phyloP scores from a whole-genome alignment of 1,140 invertebrate genomes.

The Drosophila asahinai region DNA sequence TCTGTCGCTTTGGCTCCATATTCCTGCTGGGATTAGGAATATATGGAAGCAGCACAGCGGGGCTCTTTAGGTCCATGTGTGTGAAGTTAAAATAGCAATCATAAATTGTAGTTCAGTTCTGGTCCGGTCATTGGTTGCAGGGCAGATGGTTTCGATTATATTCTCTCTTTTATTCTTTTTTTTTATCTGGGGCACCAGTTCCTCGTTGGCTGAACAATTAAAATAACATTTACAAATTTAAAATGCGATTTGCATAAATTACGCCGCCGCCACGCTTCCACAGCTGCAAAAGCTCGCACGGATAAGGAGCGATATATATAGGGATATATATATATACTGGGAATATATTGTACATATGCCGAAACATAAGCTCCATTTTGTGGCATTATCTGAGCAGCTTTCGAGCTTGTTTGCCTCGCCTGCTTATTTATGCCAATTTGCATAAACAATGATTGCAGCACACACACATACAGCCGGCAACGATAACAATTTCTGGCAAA shows the following conservation, averaged over 20 bases:
- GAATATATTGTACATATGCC: conserved; percentile 8
- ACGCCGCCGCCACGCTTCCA: not conserved
- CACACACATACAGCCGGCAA: conserved; percentile 13
- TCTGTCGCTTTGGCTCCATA: conserved; percentile 33
- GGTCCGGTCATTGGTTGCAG: conserved; percentile 24
- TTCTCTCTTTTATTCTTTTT: conserved; percentile 7
- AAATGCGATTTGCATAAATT: conserved; percentile 70
- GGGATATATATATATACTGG: not conserved
- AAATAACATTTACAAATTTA: conserved; percentile 69
- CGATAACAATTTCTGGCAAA: conserved; percentile 50
- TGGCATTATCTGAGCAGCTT: conserved; percentile 65
- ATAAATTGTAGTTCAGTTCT: conserved; percentile 47
- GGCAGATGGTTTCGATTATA: conserved; percentile 23
- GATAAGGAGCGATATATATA: not conserved
- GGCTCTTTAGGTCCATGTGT: conserved; percentile 15
- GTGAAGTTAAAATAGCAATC: conserved; percentile 23
- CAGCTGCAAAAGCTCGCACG: conserved; percentile 40
- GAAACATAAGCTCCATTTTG: conserved; percentile 59
- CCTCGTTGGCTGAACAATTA: conserved; percentile 58
- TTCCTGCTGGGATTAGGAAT: conserved; percentile 17
- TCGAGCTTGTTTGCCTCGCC: conserved; percentile 55
- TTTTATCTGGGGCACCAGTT: conserved; percentile 14
- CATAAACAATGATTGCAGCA: conserved; percentile 70
- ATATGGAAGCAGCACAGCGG: conserved; percentile 14
- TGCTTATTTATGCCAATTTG: conserved; percentile 70